Evolutionary conservation across 2,797 vertebrate species (phyloP).

Genomic region (Streptopelia turtur): DNA sequence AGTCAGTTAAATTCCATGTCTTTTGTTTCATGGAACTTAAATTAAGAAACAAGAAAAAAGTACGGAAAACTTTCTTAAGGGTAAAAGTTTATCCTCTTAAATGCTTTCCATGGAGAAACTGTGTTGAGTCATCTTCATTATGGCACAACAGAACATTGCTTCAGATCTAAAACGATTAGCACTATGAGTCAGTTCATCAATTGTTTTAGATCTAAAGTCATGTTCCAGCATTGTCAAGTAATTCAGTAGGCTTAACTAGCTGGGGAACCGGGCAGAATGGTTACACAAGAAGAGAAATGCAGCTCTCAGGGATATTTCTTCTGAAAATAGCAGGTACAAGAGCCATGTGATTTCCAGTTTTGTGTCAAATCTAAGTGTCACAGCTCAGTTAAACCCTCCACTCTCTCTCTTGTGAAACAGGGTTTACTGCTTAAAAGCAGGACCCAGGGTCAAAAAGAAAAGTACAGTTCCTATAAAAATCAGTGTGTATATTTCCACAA

Average conservation of each 20-base stretch:
- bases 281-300: neutral
- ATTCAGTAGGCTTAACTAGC: neutral
- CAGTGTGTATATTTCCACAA: neutral
- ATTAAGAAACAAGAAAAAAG: neutral
- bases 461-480: neutral
- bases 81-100: conserved; percentile 32
- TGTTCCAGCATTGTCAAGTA: conserved; percentile 46
- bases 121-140: conserved; percentile 49
- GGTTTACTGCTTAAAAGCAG: neutral
- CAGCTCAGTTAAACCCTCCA: neutral
- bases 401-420: neutral
- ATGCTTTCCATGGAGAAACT: neutral
- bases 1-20: neutral
- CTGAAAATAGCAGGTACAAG: neutral
- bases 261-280: neutral
- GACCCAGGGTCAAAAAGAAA: neutral
- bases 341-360: neutral
- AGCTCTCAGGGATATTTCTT: neutral
- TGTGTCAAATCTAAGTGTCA: neutral
- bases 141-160: conserved; percentile 16
- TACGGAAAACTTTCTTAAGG: conserved; percentile 11
- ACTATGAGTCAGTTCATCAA: conserved; percentile 53
- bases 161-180: conserved; percentile 51
- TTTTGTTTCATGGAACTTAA: neutral
- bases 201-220: conserved; percentile 33